These are phyloP conservation scores for Heliconius himera DNA, from an alignment of 1,140 invertebrate species.

Conservation along the genomic window DNA sequence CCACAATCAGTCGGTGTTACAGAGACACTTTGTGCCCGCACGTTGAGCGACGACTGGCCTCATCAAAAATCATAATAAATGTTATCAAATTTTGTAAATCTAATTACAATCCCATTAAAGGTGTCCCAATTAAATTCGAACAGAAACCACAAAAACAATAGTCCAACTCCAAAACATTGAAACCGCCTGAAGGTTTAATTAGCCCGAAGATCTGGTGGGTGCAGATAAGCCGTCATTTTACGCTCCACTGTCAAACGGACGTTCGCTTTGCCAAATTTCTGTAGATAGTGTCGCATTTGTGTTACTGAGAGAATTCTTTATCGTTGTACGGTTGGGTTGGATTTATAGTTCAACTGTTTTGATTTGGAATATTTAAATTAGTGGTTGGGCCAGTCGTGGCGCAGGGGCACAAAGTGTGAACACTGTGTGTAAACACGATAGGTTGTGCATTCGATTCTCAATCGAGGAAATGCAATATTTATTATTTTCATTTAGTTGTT, in stretches of 20 bases:
- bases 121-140: not conserved
- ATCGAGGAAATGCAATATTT: no score
- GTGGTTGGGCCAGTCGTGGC: no score
- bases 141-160: not conserved
- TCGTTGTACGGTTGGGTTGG: not conserved
- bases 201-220: conserved; percentile 32
- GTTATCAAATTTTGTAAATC: no score
- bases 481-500: not conserved
- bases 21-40: no score
- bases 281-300: conserved; percentile 29
- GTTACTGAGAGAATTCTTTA: conserved; percentile 6
- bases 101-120: not conserved
- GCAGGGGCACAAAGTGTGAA: no score
- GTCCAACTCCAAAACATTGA: conserved; percentile 13
- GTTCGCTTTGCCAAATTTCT: conserved; percentile 30
- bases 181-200: conserved; percentile 20
- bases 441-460: not conserved
- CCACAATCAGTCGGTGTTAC: no score
- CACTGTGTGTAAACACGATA: not conserved
- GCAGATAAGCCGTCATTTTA: conserved; percentile 41
- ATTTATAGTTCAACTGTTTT: not conserved
- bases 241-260: conserved; percentile 39
- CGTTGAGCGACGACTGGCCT: no score
- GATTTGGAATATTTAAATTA: no score
- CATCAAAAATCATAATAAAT: no score